Evolutionary conservation across 1,140 invertebrate genomes (phyloP), one percentile per base, ranked within the genome.

Genomic region (Diachasma alloeum): DNA sequence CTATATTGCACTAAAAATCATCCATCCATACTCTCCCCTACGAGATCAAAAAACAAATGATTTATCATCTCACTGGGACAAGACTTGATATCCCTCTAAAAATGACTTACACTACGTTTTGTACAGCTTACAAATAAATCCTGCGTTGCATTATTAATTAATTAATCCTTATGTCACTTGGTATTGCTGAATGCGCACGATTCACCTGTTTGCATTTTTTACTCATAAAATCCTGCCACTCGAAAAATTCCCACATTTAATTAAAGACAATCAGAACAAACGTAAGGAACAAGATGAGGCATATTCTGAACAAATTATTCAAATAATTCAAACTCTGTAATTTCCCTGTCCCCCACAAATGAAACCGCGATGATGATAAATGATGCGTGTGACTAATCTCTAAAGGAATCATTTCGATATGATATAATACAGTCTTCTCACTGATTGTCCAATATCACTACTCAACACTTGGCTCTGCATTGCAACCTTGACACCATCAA

Each of bases 401-500:
- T 24, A 76, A 85, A 79, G 77, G 76, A 89, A 89, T 89, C 89
- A 87, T 87, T 89, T 89, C 80, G 81, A 83, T 86, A 88, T 88
- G 84, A 86, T 37, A 89, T 87, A 86, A 86, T 88, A 90, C 88
- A 90, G 88, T 90, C 88, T 90, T 88, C 87, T 89, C 87, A 90
- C 87, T 90, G 88, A 90, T 90, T 90, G 88, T 90, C 88, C 88
- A 84, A 87, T 88, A 90, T 90, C 87, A 88, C 88, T 88, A 88
- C 84, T 75, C 83, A 85, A 84, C 81, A 83, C 83, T 79, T 76
- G 31, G 26, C 67, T 76, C 63, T 10, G 24, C 36, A 56, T 11
- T 68, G 63, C 24, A 24, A 36, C 59, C 19, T 46, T 68, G 4
- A 22, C 42, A 63, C 70, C 56, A 17, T 46, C 17, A 59, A 42